Evolutionary conservation across 2,113 vertebrate genomes (phyloP), one percentile per base, ranked within the genome.

Genomic region (Paradoxurus hermaphroditus): DNA sequence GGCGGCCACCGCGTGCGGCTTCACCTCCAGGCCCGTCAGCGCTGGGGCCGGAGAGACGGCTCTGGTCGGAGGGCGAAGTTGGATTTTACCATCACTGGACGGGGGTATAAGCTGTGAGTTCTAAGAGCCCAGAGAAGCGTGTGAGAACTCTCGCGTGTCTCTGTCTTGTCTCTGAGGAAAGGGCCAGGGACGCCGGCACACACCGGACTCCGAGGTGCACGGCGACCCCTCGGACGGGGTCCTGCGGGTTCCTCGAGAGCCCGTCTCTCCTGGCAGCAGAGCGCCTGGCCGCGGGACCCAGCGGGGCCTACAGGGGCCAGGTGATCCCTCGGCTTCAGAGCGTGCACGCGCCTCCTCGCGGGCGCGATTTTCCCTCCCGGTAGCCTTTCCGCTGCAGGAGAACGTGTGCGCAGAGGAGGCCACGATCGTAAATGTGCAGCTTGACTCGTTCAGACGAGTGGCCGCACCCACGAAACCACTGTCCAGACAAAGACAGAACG

Each of bases 241-340:
- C 36, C 13, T 36, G 21, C 1, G 3, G 29, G 34, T 1, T 0
- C 27, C 44, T 23, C 11, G 18, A 1, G 19, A 2, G 2, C 49
- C 19, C 2, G 4, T 27, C 14, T 7, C 6, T 44, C 15, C 5
- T 0, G 36, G 39, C 13, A 1, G 56, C 18, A 25, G 1, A 0
- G 15, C 18, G 1, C 9, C 4, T 13, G 27, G 1, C 5, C 2
- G 1, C 4, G 10, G 27, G 27, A 14, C 5, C 0, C 27, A 1
- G 56, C 0, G 0, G 16, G 4, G 4, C 63, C 62, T 7, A 70
- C 1, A 0, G 62, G 0, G 0, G 5, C 7, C 36, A 10, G 9
- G 3, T 0, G 2, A 1, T 0, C 19, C 0, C 15, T 3, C 15
- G 4, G 0, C 53, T n/a, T 29, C 23, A 2, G 3, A 19, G 62